Percentiles rank a stretch among this genome's conserved stretches.
Evolutionary conservation across 2,888 invertebrate species (phyloP).

Genomic region (Eubasilissa splendida): DNA sequence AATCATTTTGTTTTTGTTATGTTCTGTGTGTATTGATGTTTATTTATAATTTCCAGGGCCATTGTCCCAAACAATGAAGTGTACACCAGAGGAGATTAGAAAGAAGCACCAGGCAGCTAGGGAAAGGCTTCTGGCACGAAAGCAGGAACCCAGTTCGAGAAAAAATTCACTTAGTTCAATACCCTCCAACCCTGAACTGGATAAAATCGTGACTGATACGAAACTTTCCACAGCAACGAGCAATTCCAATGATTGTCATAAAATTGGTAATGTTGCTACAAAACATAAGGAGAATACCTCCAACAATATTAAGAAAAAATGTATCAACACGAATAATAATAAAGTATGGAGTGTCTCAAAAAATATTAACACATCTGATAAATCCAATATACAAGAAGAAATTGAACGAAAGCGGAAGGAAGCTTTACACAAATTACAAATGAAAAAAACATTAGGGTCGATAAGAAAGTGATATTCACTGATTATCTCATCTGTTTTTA

Average conservation of each 20-base stretch:
- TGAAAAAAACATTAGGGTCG: conserved; percentile 28
- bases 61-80: conserved; percentile 61
- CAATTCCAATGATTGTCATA: neutral
- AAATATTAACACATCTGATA: conserved; percentile 5
- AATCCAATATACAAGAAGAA: conserved; percentile 59
- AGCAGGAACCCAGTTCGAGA: conserved; percentile 16
- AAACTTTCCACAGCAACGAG: neutral
- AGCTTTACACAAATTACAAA: conserved; percentile 67
- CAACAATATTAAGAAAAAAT: neutral
- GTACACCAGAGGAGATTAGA: conserved; percentile 76
- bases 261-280: neutral
- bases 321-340: conserved; percentile 17
- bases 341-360: conserved; percentile 5
- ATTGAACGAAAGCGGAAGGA: conserved; percentile 71
- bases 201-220: neutral
- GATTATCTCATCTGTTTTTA: too few relatives aligned
- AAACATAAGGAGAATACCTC: neutral
- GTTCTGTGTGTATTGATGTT: neutral
- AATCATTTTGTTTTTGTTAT: too few relatives aligned
- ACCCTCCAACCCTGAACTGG: neutral
- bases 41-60: conserved; percentile 35
- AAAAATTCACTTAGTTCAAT: conserved; percentile 20
- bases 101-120: conserved; percentile 75
- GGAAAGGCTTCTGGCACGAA: conserved; percentile 72
- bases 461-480: conserved; percentile 17